phyloP scores from a whole-genome alignment of 2,888 invertebrate species.

The Dastarcus helophoroides region DNA sequence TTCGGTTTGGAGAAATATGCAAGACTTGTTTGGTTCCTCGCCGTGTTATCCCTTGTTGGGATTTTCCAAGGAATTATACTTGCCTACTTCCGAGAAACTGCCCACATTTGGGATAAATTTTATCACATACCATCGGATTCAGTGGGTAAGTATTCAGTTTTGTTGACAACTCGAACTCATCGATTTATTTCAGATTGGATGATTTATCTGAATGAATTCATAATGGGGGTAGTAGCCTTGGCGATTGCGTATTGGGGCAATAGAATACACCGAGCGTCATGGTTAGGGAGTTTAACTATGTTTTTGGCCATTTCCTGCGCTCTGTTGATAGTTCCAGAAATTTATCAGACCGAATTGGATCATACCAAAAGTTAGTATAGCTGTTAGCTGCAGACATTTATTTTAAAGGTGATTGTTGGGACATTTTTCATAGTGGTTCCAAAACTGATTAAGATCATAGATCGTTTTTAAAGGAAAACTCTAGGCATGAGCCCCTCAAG shows the following conservation, averaged over 20 bases:
- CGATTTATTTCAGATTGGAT: slow-evolving; percentile 47
- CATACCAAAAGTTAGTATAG: too few species aligned
- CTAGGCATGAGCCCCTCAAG: too few species aligned
- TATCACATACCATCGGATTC: slow-evolving; percentile 35
- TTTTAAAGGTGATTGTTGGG: too few species aligned
- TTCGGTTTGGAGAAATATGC: slow-evolving; percentile 37
- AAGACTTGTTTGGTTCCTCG: slow-evolving; percentile 37
- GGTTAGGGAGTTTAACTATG: slow-evolving; percentile 46
- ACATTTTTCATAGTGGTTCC: too few species aligned
- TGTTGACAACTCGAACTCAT: too few species aligned
- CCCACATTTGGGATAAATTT: slow-evolving; percentile 38
- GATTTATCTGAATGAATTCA: slow-evolving; percentile 42
- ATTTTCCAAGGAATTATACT: slow-evolving; percentile 38
- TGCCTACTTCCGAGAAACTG: slow-evolving; percentile 42
- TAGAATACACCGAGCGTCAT: slow-evolving; percentile 45
- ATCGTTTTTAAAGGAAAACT: too few species aligned
- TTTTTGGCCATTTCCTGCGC: slow-evolving; percentile 42
- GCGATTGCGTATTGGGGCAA: slow-evolving; percentile 47
- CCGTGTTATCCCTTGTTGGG: slow-evolving; percentile 33
- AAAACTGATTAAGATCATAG: too few species aligned
- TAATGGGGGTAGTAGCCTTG: slow-evolving; percentile 43
- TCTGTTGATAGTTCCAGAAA: slow-evolving; percentile 44
- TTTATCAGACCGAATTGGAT: too few species aligned
- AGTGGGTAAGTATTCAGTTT: slow-evolving; percentile 42
- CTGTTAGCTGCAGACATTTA: too few species aligned